Evolutionary conservation across 1,140 invertebrate genomes (phyloP).

Genomic region (Dreissena rostriformis): DNA sequence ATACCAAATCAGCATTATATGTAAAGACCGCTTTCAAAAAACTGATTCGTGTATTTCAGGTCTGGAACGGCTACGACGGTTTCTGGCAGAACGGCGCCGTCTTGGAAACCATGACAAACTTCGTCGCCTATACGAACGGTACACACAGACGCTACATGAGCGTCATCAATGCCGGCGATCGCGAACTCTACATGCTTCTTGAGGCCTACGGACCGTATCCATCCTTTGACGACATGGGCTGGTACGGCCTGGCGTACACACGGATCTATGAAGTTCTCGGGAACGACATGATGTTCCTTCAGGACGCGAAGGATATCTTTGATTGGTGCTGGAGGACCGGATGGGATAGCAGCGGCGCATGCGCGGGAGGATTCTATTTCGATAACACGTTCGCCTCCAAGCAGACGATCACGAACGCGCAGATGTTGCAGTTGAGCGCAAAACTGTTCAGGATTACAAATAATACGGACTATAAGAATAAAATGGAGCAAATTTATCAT

Average conservation of each 20-base stretch:
- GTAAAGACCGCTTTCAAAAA: too few relatives aligned
- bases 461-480: constrained; percentile 28
- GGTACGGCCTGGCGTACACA: constrained; percentile 62
- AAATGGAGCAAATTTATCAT: constrained; percentile 52
- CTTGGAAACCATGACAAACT: constrained; percentile 62
- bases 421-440: constrained; percentile 55
- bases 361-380: constrained; percentile 64
- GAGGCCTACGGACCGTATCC: constrained; percentile 68
- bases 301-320: constrained; percentile 56
- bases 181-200: constrained; percentile 56
- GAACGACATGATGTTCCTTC: constrained; percentile 53
- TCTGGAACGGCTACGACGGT: constrained; percentile 70
- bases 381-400: constrained; percentile 59
- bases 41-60: constrained; percentile 37
- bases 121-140: constrained; percentile 59
- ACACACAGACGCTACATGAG: constrained; percentile 57
- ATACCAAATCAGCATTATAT: too few relatives aligned
- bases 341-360: constrained; percentile 57
- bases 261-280: constrained; percentile 62
- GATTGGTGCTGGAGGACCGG: constrained; percentile 67
- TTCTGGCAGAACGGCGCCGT: constrained; percentile 70
- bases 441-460: constrained; percentile 61
- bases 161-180: constrained; percentile 36
- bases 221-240: constrained; percentile 69
- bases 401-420: constrained; percentile 63